Evolutionary conservation across 2,888 invertebrate species (phyloP), one percentile per base, ranked within the genome.

Genomic region (Hirtodrosophila duncani): DNA sequence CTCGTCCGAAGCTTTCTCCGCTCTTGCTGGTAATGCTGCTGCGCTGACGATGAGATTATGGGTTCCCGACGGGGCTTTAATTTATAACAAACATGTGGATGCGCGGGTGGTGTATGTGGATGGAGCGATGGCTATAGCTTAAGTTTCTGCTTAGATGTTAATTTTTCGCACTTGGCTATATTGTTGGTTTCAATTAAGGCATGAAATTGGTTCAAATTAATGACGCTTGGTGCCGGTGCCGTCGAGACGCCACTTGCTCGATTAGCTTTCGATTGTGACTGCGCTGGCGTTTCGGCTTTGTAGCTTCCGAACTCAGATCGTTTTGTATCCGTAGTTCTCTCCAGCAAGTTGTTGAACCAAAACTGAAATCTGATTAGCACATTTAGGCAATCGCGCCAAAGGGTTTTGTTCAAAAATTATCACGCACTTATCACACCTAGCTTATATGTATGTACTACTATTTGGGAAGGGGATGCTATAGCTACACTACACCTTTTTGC

Each of bases 391-490:
- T 57, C 62, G 45, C 27, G 34, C 18, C 27, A 30, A 50, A n/a
- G n/a, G 39, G 45, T 53, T 66, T 69, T 67, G 57, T 72, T 66
- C 51, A 59, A 55, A 70, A 81, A 78, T 83, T 78, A 81, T 74
- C 78, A 80, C 80, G 65, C 83, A 85, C 83, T 84, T 75, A 75
- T 82, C 82, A 82, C 84, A 84, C 83, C 82, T 81, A 62, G 56
- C 66, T 80, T 58, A 23, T 49, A 42, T 43, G 43, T 50, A 45
- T 46, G 43, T 39, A 26, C 11, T 49, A 48, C 30, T 67, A 31
- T 56, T 43, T 36, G 31, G 26, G 38, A 16, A 18, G 8, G 24
- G 46, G 34, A 38, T n/a, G 10, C 26, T 5, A 26, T 26, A 26
- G 11, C 10, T 7, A 13, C 10, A 27, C 20, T 43, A 36, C 60